Evolutionary conservation across 53 echinoderm and acorn worm species (phyloP), one percentile per base, ranked within the genome.

Genomic region (Zoroaster sp.): DNA sequence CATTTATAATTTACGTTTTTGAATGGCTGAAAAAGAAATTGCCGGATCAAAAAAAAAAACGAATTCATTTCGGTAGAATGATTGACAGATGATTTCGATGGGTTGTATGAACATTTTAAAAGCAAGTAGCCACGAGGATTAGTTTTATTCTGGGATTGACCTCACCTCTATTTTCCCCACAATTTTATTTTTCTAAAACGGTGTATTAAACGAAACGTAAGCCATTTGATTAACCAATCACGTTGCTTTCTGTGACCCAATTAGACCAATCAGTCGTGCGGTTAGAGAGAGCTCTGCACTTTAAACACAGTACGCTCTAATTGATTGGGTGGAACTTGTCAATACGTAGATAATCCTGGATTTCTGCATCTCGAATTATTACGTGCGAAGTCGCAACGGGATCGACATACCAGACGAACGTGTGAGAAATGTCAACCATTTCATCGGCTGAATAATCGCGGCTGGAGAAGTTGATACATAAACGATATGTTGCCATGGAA

Each of bases 301-400:
- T 59, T 55, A 11, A 21, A 9, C 25, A 39, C 36, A 55, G 79
- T 63, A 79, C 63, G 63, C 79, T 35, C 49, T 35, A 18, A 36
- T 59, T 79, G 63, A 79, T 79, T 79, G 79, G 79, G 38, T 55
- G 23, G 20, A 39, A 20, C 21, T 79, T 79, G 79, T 63, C 63
- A 37, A 79, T 38, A 34, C 63, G 51, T 1, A 11, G 36, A 53
- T 79, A 38, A 78, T 25, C 20, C 23, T 2, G 21, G 31, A 53
- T 53, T 53, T 55, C 13, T 35, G 54, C 20, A 20, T 36, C 37
- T 59, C 1, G 20, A 79, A 38, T 78, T 78, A 59, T 78, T 55
- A 18, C 78, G 77, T 38, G 78, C 32, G 34, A 21, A 44, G 54
- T 28, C 36, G 42, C 55, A 21, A 4, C 45, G 35, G 21, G 59